phyloP scores from a whole-genome alignment of 2,113 vertebrate species.

The Myocastor coypus region DNA sequence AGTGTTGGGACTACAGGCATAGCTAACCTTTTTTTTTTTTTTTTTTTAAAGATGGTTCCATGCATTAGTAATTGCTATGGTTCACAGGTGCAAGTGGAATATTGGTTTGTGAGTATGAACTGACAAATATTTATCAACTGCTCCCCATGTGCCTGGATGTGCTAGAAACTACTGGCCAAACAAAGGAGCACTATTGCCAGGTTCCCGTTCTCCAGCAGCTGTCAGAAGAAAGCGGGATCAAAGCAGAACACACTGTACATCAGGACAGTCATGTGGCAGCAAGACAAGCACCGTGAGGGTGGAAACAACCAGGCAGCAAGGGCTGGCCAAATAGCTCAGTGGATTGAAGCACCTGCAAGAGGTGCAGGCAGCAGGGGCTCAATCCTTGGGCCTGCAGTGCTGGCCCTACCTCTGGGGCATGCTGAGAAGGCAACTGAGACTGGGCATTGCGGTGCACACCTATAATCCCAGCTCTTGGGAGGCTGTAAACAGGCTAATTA shows the following conservation, averaged over 20 bases:
- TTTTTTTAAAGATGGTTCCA: not conserved
- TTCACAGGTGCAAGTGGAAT: not conserved
- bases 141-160: not conserved
- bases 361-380: too few species aligned
- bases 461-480: too few species aligned
- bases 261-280: rapidly evolving
- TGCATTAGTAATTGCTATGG: not conserved
- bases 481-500: too few species aligned
- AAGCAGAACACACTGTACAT: not conserved
- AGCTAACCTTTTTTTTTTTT: not conserved
- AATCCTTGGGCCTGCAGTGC: too few species aligned
- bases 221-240: not conserved
- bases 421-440: too few species aligned
- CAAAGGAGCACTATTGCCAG: not conserved
- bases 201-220: not conserved
- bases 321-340: too few species aligned
- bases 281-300: not conserved
- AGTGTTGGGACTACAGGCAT: not conserved
- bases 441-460: too few species aligned
- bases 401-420: too few species aligned
- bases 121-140: not conserved
- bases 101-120: not conserved
- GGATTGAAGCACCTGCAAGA: too few species aligned
- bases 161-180: not conserved
- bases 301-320: not conserved